These are phyloP conservation scores for Saguinus imperator DNA, from an alignment of 2,113 vertebrate genomes.

Conservation along the genomic window DNA sequence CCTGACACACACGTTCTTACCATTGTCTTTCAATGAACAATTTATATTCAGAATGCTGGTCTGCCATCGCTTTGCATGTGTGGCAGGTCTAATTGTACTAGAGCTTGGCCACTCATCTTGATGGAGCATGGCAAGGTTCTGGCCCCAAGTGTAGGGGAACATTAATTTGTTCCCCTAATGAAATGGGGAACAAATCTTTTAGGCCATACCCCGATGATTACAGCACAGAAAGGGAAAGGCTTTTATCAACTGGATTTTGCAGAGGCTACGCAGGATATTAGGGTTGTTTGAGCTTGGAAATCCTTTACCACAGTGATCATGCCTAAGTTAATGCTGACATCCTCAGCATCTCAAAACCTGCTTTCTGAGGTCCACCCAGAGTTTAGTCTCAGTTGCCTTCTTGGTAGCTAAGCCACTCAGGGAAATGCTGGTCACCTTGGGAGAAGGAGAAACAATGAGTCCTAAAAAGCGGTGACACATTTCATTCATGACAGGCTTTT, in stretches of 20 bases:
- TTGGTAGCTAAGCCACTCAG: background rate
- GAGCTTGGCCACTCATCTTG: background rate
- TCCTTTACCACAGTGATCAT: background rate
- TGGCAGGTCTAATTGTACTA: background rate
- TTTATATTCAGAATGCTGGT: too few relatives aligned
- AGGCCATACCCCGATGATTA: background rate
- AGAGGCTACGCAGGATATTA: background rate
- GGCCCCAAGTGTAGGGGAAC: background rate
- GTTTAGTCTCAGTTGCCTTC: background rate
- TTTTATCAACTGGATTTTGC: background rate
- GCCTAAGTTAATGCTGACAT: background rate
- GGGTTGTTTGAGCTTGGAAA: background rate
- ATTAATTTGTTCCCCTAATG: background rate
- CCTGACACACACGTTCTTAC: background rate
- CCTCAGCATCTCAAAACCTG: background rate
- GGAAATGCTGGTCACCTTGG: background rate
- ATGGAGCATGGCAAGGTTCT: background rate
- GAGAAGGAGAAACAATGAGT: background rate
- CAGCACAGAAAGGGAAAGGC: background rate
- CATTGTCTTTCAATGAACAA: background rate
- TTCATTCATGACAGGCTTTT: background rate
- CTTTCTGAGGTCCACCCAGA: background rate
- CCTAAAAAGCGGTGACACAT: background rate
- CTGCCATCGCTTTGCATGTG: background rate
- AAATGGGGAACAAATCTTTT: background rate